These are phyloP conservation scores for Sphenodon punctatus DNA, from an alignment of 2,797 vertebrate genomes.

Conservation along the genomic window DNA sequence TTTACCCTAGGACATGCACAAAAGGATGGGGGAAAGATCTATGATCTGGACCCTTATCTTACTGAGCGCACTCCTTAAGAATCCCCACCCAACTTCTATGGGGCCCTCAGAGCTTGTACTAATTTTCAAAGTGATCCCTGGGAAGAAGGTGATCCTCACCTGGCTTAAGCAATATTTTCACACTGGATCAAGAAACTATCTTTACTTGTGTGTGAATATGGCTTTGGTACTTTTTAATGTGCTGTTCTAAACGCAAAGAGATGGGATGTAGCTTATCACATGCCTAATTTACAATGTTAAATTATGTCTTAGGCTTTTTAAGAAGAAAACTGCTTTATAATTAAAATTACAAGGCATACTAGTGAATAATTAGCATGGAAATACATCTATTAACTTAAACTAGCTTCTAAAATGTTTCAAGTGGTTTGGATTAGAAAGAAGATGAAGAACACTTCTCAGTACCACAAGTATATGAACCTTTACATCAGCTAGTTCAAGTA, in stretches of 20 bases:
- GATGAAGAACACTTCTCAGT: not conserved
- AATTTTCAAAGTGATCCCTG: too few species aligned
- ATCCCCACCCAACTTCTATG: too few species aligned
- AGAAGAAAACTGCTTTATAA: not conserved
- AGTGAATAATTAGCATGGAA: conserved; percentile 5
- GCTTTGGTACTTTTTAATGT: not conserved
- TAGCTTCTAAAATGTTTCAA: not conserved
- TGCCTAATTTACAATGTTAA: conserved; percentile 35
- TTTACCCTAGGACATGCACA: too few species aligned
- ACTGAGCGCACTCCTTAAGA: too few species aligned
- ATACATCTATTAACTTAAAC: not conserved
- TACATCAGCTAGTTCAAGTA: conserved; percentile 49
- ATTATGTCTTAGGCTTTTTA: conserved; percentile 16
- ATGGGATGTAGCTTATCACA: conserved; percentile 12
- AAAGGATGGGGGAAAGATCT: too few species aligned
- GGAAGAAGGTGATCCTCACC: too few species aligned
- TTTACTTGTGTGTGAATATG: not conserved
- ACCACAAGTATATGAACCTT: conserved; percentile 11
- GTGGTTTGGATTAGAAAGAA: not conserved
- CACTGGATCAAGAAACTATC: not conserved
- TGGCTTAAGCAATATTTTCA: not conserved
- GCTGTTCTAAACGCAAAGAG: not conserved
- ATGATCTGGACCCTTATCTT: too few species aligned
- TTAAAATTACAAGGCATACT: not conserved
- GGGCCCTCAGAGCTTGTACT: too few species aligned